Evolutionary conservation across 2,888 invertebrate species (phyloP).

Genomic region (Monopis laevigella): DNA sequence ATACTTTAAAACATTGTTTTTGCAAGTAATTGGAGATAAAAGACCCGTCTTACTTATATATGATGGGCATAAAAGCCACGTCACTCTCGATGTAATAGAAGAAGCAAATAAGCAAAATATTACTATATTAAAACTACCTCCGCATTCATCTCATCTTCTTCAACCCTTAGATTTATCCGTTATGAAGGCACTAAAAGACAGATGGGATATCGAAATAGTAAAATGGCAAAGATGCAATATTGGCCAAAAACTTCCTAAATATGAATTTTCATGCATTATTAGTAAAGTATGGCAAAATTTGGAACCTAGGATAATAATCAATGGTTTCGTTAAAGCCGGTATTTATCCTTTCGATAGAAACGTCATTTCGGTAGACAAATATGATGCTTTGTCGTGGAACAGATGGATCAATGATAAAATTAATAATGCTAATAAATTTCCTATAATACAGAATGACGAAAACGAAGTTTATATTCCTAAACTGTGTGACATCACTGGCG

Average conservation of each 20-base stretch:
- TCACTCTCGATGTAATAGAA: slow-evolving; percentile 17
- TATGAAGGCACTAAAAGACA: slow-evolving; percentile 4
- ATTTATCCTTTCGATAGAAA: slow-evolving; percentile 3
- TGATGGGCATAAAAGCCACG: not conserved
- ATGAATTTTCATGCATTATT: slow-evolving; percentile 9
- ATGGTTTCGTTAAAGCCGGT: slow-evolving; percentile 8
- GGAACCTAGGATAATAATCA: slow-evolving; percentile 8
- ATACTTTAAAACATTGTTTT: slow-evolving; percentile 8
- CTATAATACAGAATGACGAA: too few species aligned
- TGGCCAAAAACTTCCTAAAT: slow-evolving; percentile 9
- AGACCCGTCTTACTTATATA: not conserved
- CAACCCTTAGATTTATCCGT: slow-evolving; percentile 7
- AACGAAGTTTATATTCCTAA: too few species aligned
- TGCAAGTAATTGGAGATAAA: not conserved
- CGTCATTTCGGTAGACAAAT: slow-evolving; percentile 2
- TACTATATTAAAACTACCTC: slow-evolving; percentile 4
- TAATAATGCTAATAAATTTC: too few species aligned
- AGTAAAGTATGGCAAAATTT: slow-evolving; percentile 8
- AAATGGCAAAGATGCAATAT: slow-evolving; percentile 3
- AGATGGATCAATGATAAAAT: slow-evolving; percentile 14
- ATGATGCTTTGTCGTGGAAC: slow-evolving; percentile 4
- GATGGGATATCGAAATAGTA: not conserved
- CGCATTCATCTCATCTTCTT: slow-evolving; percentile 3
- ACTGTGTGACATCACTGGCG: too few species aligned
- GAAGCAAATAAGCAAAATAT: slow-evolving; percentile 10